Percentiles rank a stretch among this genome's conserved stretches.
phyloP scores from a whole-genome alignment of 2,888 invertebrate species.

The Phyllotreta cruciferae region DNA sequence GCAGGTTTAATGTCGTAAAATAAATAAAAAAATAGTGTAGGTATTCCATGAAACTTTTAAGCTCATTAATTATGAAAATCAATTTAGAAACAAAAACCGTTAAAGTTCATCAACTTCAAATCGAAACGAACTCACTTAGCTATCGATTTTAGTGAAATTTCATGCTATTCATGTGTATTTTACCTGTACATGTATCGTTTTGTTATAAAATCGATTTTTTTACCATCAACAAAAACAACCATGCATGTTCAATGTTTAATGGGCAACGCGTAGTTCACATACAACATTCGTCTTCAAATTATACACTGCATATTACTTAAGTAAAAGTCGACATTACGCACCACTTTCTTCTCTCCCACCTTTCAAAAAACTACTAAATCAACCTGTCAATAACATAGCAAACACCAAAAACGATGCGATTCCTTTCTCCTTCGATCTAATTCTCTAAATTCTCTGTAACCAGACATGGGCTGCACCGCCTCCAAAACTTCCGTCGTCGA shows the following conservation, averaged over 20 bases:
- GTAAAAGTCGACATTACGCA: too few relatives aligned
- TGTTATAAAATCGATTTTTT: conserved; percentile 22
- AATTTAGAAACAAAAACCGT: neutral
- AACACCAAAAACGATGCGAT: neutral
- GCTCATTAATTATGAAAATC: conserved; percentile 3
- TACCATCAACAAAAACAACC: conserved; percentile 5
- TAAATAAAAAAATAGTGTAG: neutral
- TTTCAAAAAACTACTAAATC: conserved; percentile 5
- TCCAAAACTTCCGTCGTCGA: conserved; percentile 56
- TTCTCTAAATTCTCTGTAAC: conserved; percentile 17
- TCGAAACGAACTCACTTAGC: conserved; percentile 14
- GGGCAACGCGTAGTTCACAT: neutral
- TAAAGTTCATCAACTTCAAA: conserved; percentile 24
- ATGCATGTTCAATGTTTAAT: neutral
- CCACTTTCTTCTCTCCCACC: neutral
- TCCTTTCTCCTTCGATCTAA: neutral
- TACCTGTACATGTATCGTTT: conserved; percentile 4
- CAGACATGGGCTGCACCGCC: conserved; percentile 56
- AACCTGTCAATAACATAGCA: neutral
- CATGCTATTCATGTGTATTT: conserved; percentile 17
- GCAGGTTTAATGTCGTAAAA: too few relatives aligned
- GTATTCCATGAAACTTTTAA: neutral
- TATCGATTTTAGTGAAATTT: conserved; percentile 23
- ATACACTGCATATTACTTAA: too few relatives aligned
- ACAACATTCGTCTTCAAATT: neutral